Conservation (phyloP, 2,888 invertebrate genomes). For the Malacosoma neustria region DNA sequence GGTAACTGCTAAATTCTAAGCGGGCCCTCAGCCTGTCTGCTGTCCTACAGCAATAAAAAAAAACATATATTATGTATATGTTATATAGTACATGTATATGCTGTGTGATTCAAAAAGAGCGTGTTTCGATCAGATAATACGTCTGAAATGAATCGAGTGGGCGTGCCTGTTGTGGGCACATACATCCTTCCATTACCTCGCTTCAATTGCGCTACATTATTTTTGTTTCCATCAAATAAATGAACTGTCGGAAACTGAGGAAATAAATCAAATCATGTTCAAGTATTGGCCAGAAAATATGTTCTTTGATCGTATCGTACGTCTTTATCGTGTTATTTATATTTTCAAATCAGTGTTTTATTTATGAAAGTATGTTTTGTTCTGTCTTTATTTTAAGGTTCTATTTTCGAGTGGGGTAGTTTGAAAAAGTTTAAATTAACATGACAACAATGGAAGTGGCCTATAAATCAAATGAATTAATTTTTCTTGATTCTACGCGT, state of each 20-base stretch:
- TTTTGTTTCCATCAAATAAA: conserved; percentile 43
- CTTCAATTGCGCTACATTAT: conserved; percentile 41
- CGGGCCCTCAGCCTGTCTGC: too few species aligned
- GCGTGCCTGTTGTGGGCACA: conserved; percentile 20
- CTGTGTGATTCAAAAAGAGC: conserved; percentile 54
- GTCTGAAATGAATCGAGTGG: conserved; percentile 30
- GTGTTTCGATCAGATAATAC: conserved; percentile 43
- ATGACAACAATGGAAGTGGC: too few species aligned
- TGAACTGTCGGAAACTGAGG: conserved; percentile 44
- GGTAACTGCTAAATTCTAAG: too few species aligned
- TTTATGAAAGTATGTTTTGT: not conserved
- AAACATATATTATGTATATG: too few species aligned
- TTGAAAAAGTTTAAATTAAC: too few species aligned
- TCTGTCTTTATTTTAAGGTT: too few species aligned
- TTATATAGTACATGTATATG: too few species aligned
- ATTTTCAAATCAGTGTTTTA: not conserved
- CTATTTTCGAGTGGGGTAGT: too few species aligned
- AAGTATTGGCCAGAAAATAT: conserved; percentile 27
- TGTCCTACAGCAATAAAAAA: too few species aligned
- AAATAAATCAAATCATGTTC: conserved; percentile 41
- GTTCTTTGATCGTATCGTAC: conserved; percentile 6
- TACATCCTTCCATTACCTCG: conserved; percentile 28
- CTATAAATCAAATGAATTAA: too few species aligned
- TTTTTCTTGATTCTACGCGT: too few species aligned
- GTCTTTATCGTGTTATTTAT: not conserved